Conservation (phyloP, 2,113 vertebrate genomes). For the Podarcis muralis region DNA sequence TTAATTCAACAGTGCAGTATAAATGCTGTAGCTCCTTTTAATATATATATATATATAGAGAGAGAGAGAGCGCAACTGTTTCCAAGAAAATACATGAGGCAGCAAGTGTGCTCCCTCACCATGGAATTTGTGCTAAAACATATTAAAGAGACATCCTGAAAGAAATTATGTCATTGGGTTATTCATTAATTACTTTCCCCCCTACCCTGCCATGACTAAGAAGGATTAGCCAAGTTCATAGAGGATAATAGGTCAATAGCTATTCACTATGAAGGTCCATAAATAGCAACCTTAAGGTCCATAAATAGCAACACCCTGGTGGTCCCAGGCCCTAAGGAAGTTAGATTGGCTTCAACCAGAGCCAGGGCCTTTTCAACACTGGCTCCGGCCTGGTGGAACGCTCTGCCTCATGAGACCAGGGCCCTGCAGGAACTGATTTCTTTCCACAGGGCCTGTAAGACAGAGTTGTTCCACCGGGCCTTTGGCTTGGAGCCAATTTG, state of each 20-base stretch:
- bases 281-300: too few relatives aligned
- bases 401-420: too few relatives aligned
- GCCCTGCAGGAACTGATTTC: too few relatives aligned
- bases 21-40: constrained; percentile 63
- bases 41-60: constrained; percentile 55
- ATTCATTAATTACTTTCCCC: constrained; percentile 65
- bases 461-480: too few relatives aligned
- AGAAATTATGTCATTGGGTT: constrained; percentile 70
- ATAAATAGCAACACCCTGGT: too few relatives aligned
- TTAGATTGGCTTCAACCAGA: too few relatives aligned
- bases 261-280: not conserved
- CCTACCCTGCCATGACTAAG: not conserved
- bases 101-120: constrained; percentile 67
- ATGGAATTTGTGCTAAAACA: constrained; percentile 71
- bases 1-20: constrained; percentile 73
- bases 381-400: too few relatives aligned
- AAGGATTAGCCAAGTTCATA: not conserved
- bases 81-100: constrained; percentile 73
- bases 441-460: too few relatives aligned
- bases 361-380: too few relatives aligned
- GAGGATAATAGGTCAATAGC: not conserved
- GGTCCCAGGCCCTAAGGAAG: too few relatives aligned
- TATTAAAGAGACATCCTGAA: constrained; percentile 59
- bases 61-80: constrained; percentile 72
- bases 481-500: too few relatives aligned